A percentile compares a stretch with the other conserved stretches of the same genome.
Conservation (phyloP, 2,888 invertebrate species). For the Tridacna crocea region DNA sequence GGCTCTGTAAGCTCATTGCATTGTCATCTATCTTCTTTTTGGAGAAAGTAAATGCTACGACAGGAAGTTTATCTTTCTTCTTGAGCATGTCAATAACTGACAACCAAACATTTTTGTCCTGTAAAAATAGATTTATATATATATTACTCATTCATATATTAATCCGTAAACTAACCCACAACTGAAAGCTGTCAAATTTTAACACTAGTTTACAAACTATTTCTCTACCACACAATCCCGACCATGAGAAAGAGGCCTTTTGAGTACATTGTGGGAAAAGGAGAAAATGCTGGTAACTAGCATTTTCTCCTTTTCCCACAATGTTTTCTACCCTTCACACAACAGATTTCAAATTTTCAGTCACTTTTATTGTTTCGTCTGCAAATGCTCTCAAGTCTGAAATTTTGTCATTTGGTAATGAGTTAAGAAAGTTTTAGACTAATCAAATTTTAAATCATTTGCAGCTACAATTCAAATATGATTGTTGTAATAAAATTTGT, state of each 20-base stretch:
- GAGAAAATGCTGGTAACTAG: neutral
- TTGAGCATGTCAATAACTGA: constrained; percentile 90
- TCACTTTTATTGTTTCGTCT: too few relatives aligned
- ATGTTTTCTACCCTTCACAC: neutral
- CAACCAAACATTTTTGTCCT: constrained; percentile 87
- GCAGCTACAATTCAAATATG: neutral
- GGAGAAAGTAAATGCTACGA: constrained; percentile 97
- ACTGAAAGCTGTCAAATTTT: neutral
- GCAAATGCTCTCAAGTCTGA: too few relatives aligned
- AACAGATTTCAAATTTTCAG: too few relatives aligned
- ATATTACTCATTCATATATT: neutral
- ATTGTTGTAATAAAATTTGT: neutral
- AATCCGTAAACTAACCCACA: neutral
- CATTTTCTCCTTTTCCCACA: neutral
- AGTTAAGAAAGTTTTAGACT: too few relatives aligned
- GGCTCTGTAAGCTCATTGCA: constrained; percentile 86
- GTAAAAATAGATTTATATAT: constrained; percentile 71
- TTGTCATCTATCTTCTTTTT: constrained; percentile 91
- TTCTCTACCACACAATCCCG: too few relatives aligned
- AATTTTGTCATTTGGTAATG: too few relatives aligned
- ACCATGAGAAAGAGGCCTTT: too few relatives aligned
- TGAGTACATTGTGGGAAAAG: neutral
- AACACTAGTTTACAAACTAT: too few relatives aligned
- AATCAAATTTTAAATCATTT: neutral
- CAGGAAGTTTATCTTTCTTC: constrained; percentile 93